Percentiles rank a stretch among this genome's conserved stretches.
Conservation (phyloP, 2,797 vertebrate species). For the Myotis daubentonii region DNA sequence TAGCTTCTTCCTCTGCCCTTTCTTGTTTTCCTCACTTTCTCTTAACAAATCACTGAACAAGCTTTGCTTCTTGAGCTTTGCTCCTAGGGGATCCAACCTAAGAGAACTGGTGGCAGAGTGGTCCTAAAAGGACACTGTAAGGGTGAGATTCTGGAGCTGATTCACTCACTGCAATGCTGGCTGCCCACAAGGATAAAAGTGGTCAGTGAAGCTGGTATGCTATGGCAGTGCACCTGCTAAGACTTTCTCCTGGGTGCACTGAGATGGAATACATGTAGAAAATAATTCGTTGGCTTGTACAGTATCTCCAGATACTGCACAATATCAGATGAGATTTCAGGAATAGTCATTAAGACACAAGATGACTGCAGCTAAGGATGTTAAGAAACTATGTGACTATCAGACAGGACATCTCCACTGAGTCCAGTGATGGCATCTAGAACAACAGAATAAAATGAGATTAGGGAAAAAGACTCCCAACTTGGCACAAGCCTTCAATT, state of each 20-base stretch:
- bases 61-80: not conserved
- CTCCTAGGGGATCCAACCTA: not conserved
- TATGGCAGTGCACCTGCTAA: not conserved
- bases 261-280: not conserved
- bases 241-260: not conserved
- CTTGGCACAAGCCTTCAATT: not conserved
- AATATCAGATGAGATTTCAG: constrained; percentile 18
- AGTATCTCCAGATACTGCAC: not conserved
- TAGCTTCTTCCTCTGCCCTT: not conserved
- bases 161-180: not conserved
- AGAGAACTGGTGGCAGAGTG: not conserved
- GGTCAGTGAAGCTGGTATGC: not conserved
- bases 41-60: not conserved
- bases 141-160: not conserved
- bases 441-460: constrained; percentile 9
- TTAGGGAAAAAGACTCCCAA: not conserved
- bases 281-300: not conserved
- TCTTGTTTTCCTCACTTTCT: constrained; percentile 32
- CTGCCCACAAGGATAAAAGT: not conserved
- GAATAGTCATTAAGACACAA: not conserved
- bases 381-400: constrained; percentile 11
- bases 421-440: not conserved
- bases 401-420: not conserved
- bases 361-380: not conserved
- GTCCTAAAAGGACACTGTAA: not conserved